Evolutionary conservation across 2,113 vertebrate genomes (phyloP), one percentile per base, ranked within the genome.

Genomic region (Triplophysa siluroides): DNA sequence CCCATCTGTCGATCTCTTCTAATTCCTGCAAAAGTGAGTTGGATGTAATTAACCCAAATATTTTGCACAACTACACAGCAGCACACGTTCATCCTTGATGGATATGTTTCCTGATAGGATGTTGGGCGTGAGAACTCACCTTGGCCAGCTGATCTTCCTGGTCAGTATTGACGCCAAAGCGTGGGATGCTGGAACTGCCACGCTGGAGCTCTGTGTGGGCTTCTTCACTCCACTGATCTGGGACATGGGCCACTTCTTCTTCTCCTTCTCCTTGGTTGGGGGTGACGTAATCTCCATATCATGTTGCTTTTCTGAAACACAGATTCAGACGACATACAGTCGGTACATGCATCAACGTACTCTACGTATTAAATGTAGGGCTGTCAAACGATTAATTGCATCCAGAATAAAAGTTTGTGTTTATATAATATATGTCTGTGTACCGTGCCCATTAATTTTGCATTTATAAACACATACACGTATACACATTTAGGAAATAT

Each of bases 1-100:
- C 97, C 96, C 97, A 98, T 82, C 90, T 92, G 89, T 94, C 94
- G 72, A 94, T 88, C 26, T 96, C 93, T 83, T 96, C 93, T 78
- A 98, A 85, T 85, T 97, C 96, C 96, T 98, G 87, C 16, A 83
- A 67, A 21, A 21, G 56, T 50, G 26, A 76, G 54, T 65, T 82
- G 78, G 1, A 72, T 24, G 19, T 19, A 58, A 8, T 26, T 18
- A 45, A 63, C 18, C 18, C 18, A 19, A 18, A 56, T 56, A 18
- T 56, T 56, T 56, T 26, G 41, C 9, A 58, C 26, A 24, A 56
- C 18, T 56, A 1, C 52, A 56, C 12, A 67, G 23, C 16, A 10
- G 19, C 16, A 33, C 54, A 23, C 7, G 29, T 9, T 18, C 33
- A 56, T n/a, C 26, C 50, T 26, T 29, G 14, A 38, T 7, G 73